Evolutionary conservation across 1,140 invertebrate species (phyloP), one percentile per base, ranked within the genome.

Genomic region (Temnothorax nylanderi): DNA sequence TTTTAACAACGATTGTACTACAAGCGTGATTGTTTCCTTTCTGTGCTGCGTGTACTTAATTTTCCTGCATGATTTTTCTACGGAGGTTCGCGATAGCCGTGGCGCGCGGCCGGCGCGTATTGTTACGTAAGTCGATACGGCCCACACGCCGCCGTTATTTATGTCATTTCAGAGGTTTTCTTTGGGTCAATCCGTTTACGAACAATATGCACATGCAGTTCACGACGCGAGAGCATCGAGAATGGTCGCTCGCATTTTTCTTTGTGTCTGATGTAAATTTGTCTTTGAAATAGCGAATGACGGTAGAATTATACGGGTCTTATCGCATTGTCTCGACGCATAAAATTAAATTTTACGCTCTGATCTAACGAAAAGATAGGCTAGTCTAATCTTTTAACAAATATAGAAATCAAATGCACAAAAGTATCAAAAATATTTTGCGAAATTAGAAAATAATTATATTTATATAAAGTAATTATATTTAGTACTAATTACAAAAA

Each of bases 101-200:
- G 47, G 16, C 37, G 26, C 41, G 26, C 32, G 47, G 16, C 47
- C 47, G 10, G 60, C 60, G 37, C 47, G 72, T 21, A 78, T 85
- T 67, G 78, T 94, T 94, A 93, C 81, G 26, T 93, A 94, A 94
- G 91, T 86, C 71, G 87, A 77, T 51, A 60, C 78, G 13, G 37
- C 58, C 78, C 77, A 72, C 89, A 88, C 91, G 91, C 88, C 75
- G 86, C 85, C 89, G 90, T 95, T 94, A 95, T 95, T 95, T 94
- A 93, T 94, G 95, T 94, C 94, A 94, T 95, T 95, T 95, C 92
- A 95, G 93, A 94, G 95, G 94, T 95, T 95, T 95, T 95, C 94
- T 93, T 93, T 92, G 90, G 95, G 95, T 95, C 95, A 95, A 95
- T 95, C 94, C 95, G 92, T 95, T 95, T 95, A 94, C 34, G 92